phyloP scores from a whole-genome alignment of 2,797 vertebrate genomes.

The Enoplosus armatus region DNA sequence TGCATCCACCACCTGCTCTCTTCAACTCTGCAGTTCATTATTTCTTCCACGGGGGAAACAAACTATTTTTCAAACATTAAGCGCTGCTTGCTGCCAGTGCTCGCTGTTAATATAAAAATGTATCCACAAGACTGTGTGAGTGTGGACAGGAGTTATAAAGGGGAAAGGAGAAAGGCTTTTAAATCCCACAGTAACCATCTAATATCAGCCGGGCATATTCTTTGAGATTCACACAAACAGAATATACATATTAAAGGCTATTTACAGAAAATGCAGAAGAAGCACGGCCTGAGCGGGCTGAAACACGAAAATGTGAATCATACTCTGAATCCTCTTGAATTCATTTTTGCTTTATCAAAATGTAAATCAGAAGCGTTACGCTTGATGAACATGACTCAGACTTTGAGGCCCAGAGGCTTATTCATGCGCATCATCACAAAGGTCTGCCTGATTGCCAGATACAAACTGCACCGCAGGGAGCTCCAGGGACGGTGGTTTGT shows the following conservation, averaged over 20 bases:
- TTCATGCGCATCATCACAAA: slow-evolving; percentile 67
- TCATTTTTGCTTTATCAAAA: slow-evolving; percentile 54
- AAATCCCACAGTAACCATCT: slow-evolving; percentile 11
- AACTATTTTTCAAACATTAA: slow-evolving; percentile 36
- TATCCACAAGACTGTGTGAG: slow-evolving; percentile 14
- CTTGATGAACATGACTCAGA: slow-evolving; percentile 61
- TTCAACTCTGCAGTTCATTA: slow-evolving; percentile 30
- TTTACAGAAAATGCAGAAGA: slow-evolving; percentile 30
- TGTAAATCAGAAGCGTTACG: slow-evolving; percentile 49
- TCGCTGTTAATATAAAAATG: slow-evolving; percentile 35
- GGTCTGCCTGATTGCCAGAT: slow-evolving; percentile 69
- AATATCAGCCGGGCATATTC: slow-evolving; percentile 3
- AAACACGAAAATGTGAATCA: slow-evolving; percentile 30
- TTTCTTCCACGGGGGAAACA: slow-evolving; percentile 11
- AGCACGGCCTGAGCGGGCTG: neutral
- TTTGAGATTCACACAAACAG: slow-evolving; percentile 5
- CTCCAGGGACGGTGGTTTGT: slow-evolving; percentile 46
- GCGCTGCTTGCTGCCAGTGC: slow-evolving; percentile 9
- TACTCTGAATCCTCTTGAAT: slow-evolving; percentile 29
- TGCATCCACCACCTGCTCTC: slow-evolving; percentile 34
- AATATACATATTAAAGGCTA: slow-evolving; percentile 28
- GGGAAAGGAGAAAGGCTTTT: slow-evolving; percentile 8
- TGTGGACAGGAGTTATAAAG: slow-evolving; percentile 14
- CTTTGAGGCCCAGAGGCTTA: slow-evolving; percentile 50
- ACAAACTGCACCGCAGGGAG: slow-evolving; percentile 55